phyloP scores from a whole-genome alignment of 2,888 invertebrate species.

The Leptarthrus brevirostris region DNA sequence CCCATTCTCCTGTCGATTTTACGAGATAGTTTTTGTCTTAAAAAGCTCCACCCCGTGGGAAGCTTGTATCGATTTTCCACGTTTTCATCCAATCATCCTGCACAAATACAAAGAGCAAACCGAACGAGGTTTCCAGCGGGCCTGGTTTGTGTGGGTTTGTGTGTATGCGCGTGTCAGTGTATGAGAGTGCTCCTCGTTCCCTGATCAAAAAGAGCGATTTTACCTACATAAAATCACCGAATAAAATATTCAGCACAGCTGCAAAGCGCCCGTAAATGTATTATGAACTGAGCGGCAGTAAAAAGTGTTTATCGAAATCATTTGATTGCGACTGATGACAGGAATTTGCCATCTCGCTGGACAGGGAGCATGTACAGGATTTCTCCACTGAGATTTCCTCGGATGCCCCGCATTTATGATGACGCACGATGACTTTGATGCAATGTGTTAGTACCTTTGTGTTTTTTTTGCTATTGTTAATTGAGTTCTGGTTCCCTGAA shows the following conservation, averaged over 20 bases:
- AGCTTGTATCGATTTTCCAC: constrained; percentile 25
- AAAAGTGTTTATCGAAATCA: too few relatives aligned
- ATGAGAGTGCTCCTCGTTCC: not conserved
- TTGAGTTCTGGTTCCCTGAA: too few relatives aligned
- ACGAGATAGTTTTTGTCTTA: constrained; percentile 3
- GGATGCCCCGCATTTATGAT: too few relatives aligned
- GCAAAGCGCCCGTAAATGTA: not conserved
- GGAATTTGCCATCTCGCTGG: too few relatives aligned
- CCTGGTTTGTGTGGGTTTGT: not conserved
- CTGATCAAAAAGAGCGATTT: constrained; percentile 13
- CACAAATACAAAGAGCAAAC: constrained; percentile 21
- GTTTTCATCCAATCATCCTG: constrained; percentile 40
- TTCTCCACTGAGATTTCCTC: too few relatives aligned
- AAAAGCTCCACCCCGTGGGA: constrained; percentile 44
- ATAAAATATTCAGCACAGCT: constrained; percentile 33
- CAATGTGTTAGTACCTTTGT: too few relatives aligned
- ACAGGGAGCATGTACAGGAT: too few relatives aligned
- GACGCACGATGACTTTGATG: too few relatives aligned
- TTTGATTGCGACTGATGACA: too few relatives aligned
- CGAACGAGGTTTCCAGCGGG: not conserved
- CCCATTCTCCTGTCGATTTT: constrained; percentile 1
- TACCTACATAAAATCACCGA: constrained; percentile 29
- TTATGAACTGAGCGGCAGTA: too few relatives aligned
- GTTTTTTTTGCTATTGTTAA: too few relatives aligned
- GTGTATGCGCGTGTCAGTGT: constrained; percentile 4